Conservation (phyloP, 2,888 invertebrate species). For the Tyria jacobaeae region DNA sequence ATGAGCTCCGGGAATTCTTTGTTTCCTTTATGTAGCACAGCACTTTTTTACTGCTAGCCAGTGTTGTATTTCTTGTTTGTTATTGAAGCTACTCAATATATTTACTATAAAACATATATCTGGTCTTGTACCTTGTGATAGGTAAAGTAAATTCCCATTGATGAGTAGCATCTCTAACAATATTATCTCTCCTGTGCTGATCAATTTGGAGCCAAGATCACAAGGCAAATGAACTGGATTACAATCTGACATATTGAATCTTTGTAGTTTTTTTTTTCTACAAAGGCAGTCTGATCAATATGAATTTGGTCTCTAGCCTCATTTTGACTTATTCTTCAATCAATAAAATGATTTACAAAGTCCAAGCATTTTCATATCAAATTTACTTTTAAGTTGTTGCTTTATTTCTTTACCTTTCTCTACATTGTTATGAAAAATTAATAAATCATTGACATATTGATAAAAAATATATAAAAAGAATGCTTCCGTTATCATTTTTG, state of each 20-base stretch:
- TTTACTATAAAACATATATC: constrained; percentile 44
- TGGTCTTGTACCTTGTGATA: constrained; percentile 40
- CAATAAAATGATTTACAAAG: constrained; percentile 22
- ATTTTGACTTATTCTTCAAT: constrained; percentile 17
- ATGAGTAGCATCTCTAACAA: constrained; percentile 21
- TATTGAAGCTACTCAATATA: constrained; percentile 38
- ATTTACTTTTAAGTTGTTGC: constrained; percentile 21
- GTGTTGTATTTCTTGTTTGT: background rate
- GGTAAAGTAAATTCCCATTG: constrained; percentile 32
- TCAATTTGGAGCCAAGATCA: constrained; percentile 28
- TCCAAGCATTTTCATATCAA: constrained; percentile 17
- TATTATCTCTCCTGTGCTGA: constrained; percentile 18
- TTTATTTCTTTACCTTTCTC: constrained; percentile 24
- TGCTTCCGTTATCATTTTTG: background rate
- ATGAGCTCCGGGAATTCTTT: no score
- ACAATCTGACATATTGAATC: background rate
- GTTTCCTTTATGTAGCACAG: background rate
- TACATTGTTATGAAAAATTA: constrained; percentile 12
- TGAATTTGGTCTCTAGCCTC: constrained; percentile 10
- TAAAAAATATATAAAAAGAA: no score
- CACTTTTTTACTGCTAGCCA: background rate
- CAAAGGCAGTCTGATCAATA: constrained; percentile 6
- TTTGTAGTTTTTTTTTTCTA: no score
- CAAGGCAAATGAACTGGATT: constrained; percentile 24
- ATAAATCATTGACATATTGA: no score